These are phyloP conservation scores for Chiloscyllium punctatum DNA, from an alignment of 2,797 vertebrate genomes.

Conservation along the genomic window DNA sequence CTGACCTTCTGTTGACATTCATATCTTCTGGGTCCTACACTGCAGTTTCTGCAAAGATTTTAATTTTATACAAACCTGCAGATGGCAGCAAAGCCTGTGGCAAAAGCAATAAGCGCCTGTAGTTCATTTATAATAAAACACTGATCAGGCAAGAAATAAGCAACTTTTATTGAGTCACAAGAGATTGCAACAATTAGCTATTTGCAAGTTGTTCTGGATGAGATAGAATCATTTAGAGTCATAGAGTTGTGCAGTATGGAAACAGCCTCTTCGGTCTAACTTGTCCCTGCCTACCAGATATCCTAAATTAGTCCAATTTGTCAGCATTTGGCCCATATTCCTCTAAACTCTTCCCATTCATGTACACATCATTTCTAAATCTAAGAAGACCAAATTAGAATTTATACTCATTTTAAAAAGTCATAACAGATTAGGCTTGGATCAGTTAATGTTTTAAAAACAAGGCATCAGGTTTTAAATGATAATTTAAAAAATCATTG, in stretches of 20 bases:
- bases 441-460: background rate
- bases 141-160: background rate
- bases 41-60: background rate
- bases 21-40: background rate
- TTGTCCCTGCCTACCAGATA: too few species aligned
- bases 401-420: background rate
- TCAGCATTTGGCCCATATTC: too few species aligned
- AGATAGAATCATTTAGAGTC: background rate
- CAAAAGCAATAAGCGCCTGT: background rate
- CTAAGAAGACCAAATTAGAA: background rate
- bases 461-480: background rate
- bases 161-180: background rate
- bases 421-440: background rate
- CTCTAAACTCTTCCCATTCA: too few species aligned
- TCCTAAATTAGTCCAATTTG: too few species aligned
- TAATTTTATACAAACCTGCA: background rate
- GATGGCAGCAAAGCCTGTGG: constrained; percentile 3
- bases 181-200: background rate
- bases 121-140: background rate
- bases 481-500: background rate
- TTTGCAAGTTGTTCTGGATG: background rate
- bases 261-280: too few species aligned
- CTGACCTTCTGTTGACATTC: background rate
- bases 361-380: background rate
- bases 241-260: too few species aligned